These are phyloP conservation scores for Diplodus sargus DNA, from an alignment of 2,797 vertebrate species.

Conservation along the genomic window DNA sequence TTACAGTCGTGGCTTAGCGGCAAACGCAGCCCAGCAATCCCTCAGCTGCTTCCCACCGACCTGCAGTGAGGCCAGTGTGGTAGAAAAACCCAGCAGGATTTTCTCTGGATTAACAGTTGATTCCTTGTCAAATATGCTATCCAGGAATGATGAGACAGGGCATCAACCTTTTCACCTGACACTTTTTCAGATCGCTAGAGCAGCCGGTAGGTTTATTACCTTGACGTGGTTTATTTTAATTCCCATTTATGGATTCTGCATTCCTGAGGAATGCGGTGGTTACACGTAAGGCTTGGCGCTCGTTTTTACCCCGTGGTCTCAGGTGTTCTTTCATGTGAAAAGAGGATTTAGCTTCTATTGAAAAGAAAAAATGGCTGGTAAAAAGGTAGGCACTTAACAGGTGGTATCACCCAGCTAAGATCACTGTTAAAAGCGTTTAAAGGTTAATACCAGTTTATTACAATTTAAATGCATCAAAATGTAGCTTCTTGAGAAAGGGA, in stretches of 20 bases:
- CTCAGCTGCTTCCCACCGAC: constrained; percentile 53
- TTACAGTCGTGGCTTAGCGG: constrained; percentile 61
- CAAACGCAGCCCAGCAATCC: constrained; percentile 47
- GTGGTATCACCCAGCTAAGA: constrained; percentile 25
- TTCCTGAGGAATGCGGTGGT: constrained; percentile 52
- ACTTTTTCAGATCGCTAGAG: constrained; percentile 44
- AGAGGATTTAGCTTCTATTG: constrained; percentile 37
- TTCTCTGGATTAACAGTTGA: constrained; percentile 72
- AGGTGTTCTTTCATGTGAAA: constrained; percentile 37
- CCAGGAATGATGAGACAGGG: constrained; percentile 68
- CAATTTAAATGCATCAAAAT: no score
- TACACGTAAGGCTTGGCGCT: background rate
- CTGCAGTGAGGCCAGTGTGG: constrained; percentile 35
- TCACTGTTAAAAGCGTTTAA: constrained; percentile 4
- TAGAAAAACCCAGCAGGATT: constrained; percentile 66
- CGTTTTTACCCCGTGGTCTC: background rate
- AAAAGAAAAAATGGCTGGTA: constrained; percentile 30
- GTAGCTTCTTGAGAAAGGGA: no score
- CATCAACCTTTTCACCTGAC: constrained; percentile 60
- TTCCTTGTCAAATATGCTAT: constrained; percentile 74
- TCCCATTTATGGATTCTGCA: constrained; percentile 54
- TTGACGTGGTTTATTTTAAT: constrained; percentile 47
- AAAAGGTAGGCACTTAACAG: constrained; percentile 13
- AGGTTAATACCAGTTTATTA: background rate
- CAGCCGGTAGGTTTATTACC: constrained; percentile 29